Evolutionary conservation across 2,113 vertebrate genomes (phyloP), one percentile per base, ranked within the genome.

Genomic region (Australoheros scitulus): DNA sequence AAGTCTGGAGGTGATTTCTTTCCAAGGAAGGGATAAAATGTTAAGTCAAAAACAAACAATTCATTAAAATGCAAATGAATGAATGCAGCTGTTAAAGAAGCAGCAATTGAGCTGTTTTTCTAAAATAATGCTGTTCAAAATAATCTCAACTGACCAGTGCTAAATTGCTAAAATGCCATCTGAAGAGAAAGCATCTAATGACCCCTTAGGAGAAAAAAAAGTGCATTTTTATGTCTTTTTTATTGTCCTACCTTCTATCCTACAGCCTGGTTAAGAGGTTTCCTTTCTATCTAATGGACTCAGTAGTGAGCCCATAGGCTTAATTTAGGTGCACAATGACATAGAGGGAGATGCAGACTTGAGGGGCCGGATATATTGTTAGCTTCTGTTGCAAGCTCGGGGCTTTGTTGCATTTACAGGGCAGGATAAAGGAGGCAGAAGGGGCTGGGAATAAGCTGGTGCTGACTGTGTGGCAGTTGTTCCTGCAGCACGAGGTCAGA

Each of bases 401-500:
- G 85, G 90, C 63, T 87, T 90, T 90, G 85, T 79, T 77, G 80
- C 83, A 77, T 75, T 83, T 76, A 61, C 64, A 77, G 55, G 47
- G 24, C 32, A 24, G 85, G 50, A 81, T 70, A 77, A 79, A 72
- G 70, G 47, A 60, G 26, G 47, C 47, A 87, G 79, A 61, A 52
- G 76, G 63, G 61, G 80, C 41, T 61, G 84, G 41, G 80, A 81
- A 81, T 83, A 70, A 32, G 76, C 82, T 60, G 50, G 63, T 13
- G 87, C 76, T 20, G 86, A 57, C 81, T 91, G 79, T 84, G 83
- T 56, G 79, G 52, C 65, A 88, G 85, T 72, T 26, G 75, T 50
- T 87, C 55, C 85, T 92, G 92, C 91, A 95, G 88, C 91, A 91
- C 77, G 76, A 91, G 92, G 91, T 95, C 91, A 92, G 87, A 84